Conservation (phyloP, 1,140 invertebrate genomes). For the Aphis craccivora region DNA sequence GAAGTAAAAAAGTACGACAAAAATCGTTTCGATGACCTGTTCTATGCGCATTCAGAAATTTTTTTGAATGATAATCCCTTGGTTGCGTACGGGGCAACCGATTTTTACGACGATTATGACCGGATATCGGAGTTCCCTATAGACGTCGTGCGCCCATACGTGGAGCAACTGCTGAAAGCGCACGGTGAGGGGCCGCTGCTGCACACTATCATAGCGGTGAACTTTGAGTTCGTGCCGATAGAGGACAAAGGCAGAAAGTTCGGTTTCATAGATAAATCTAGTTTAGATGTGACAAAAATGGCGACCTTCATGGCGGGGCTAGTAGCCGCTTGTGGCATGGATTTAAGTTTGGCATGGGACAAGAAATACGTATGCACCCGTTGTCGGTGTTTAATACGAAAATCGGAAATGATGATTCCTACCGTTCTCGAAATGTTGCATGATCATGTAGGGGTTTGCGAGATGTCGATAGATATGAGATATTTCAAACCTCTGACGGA, state of each 20-base stretch:
- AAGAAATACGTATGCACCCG: background rate
- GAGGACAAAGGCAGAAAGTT: background rate
- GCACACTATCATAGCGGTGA: background rate
- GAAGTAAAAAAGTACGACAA: background rate
- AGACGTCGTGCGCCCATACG: background rate
- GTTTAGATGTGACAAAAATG: background rate
- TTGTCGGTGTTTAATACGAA: background rate
- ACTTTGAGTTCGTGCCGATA: background rate
- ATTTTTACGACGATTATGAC: background rate
- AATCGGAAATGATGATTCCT: background rate
- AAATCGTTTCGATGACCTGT: background rate
- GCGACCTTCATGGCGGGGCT: background rate
- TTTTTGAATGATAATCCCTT: background rate
- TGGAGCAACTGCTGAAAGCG: background rate
- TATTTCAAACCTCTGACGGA: background rate
- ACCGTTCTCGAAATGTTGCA: background rate
- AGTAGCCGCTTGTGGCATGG: background rate
- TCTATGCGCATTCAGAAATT: background rate
- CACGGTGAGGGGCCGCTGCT: background rate
- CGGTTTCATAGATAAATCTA: background rate
- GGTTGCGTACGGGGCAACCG: rapidly evolving
- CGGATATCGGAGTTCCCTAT: background rate
- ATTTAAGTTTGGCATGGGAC: background rate
- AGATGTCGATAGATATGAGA: background rate
- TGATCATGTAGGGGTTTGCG: background rate